A percentile compares a stretch with the other conserved stretches of the same genome.
These are phyloP conservation scores for Lacanobia oleracea DNA, from an alignment of 2,888 invertebrate species.

Conservation along the genomic window DNA sequence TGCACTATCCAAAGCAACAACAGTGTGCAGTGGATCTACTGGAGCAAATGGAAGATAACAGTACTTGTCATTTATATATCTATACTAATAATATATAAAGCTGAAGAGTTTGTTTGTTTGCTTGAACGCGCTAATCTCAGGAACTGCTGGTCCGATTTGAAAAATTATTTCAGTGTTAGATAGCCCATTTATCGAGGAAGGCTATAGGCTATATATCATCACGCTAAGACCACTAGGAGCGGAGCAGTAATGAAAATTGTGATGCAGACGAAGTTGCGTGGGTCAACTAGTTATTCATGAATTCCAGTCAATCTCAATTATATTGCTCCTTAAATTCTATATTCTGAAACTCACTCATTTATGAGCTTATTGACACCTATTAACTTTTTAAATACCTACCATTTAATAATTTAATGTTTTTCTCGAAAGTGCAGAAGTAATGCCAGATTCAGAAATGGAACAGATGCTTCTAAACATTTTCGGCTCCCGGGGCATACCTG, in stretches of 20 bases:
- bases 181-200: no score
- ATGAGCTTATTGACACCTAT: background rate
- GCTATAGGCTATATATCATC: no score
- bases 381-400: background rate
- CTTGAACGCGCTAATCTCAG: no score
- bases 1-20: conserved; percentile 99
- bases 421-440: conserved; percentile 92
- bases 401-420: conserved; percentile 23
- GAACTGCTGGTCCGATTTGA: no score
- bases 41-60: conserved; percentile 98
- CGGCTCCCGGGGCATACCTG: conserved; percentile 93
- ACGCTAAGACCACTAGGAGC: no score
- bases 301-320: background rate
- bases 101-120: no score
- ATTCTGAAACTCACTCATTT: background rate
- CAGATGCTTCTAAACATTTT: conserved; percentile 95
- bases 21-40: conserved; percentile 97
- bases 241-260: no score
- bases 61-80: conserved; percentile 84
- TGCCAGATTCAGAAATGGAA: conserved; percentile 97
- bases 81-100: no score
- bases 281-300: conserved; percentile 12
- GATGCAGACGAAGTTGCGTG: no score
- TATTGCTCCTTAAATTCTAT: no score
- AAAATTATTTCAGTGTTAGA: no score